Conservation (phyloP, 2,888 invertebrate species). For the Crocallis elinguaria region DNA sequence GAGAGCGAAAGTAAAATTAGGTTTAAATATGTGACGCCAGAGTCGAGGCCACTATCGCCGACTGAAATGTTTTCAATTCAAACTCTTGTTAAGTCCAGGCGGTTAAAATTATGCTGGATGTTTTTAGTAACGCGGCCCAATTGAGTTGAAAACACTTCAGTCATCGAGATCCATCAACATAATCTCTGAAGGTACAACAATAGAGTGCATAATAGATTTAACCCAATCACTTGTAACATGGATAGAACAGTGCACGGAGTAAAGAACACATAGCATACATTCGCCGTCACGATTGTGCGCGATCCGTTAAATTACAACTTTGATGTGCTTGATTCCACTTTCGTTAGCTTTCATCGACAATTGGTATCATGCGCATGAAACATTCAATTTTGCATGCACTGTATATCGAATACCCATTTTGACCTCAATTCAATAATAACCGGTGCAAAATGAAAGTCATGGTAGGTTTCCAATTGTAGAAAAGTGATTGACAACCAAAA, state of each 20-base stretch:
- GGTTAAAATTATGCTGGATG: neutral
- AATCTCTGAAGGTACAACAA: constrained; percentile 13
- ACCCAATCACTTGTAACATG: constrained; percentile 7
- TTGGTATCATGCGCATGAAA: constrained; percentile 38
- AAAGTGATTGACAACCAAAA: constrained; percentile 2
- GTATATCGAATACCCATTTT: constrained; percentile 23
- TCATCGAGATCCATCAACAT: neutral
- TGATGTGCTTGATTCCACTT: constrained; percentile 30
- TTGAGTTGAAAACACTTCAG: constrained; percentile 12
- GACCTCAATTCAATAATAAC: constrained; percentile 26
- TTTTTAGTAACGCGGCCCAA: neutral
- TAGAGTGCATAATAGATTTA: constrained; percentile 18
- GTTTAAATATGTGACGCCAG: too few relatives aligned
- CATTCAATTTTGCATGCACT: constrained; percentile 33
- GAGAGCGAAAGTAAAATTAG: too few relatives aligned
- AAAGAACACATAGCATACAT: constrained; percentile 32
- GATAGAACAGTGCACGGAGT: constrained; percentile 16
- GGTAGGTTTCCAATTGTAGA: constrained; percentile 9
- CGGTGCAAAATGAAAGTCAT: constrained; percentile 25
- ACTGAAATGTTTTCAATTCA: constrained; percentile 9
- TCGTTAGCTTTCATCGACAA: constrained; percentile 35
- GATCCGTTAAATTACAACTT: constrained; percentile 35
- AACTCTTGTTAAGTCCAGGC: neutral
- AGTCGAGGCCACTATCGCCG: too few relatives aligned
- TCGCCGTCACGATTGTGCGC: constrained; percentile 33